Conservation (phyloP, 2,113 vertebrate species). For the Gymnarchus niloticus region DNA sequence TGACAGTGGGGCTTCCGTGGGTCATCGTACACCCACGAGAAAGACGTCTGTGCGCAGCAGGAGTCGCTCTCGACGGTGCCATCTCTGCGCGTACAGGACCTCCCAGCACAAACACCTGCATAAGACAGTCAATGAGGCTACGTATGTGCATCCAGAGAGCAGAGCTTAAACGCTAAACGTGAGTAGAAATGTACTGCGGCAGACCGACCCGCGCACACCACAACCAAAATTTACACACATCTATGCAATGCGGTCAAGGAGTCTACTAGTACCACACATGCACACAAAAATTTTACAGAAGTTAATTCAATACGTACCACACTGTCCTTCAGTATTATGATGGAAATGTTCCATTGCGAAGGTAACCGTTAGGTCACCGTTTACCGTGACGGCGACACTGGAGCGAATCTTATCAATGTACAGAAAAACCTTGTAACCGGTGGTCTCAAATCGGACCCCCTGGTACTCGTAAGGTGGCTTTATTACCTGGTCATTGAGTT, state of each 20-base stretch:
- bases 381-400: constrained; percentile 39
- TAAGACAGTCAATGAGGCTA: background rate
- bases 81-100: constrained; percentile 52
- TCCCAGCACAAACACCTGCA: constrained; percentile 56
- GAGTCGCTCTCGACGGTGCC: constrained; percentile 42
- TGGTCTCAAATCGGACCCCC: constrained; percentile 52
- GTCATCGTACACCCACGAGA: constrained; percentile 52
- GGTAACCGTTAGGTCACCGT: constrained; percentile 32
- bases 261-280: background rate
- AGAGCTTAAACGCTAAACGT: background rate
- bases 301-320: constrained; percentile 55
- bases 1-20: constrained; percentile 49
- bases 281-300: background rate
- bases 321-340: constrained; percentile 63
- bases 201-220: background rate
- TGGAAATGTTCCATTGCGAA: constrained; percentile 54
- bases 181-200: background rate
- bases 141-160: background rate
- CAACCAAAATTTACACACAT: background rate
- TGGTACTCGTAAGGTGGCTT: constrained; percentile 43
- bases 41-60: constrained; percentile 58
- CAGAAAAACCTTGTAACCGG: constrained; percentile 37
- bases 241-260: background rate
- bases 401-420: constrained; percentile 53
- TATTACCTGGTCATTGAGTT: constrained; percentile 46